Conservation (phyloP, 64 coral and sea anemone species). For the Stichodactyla helianthus region DNA sequence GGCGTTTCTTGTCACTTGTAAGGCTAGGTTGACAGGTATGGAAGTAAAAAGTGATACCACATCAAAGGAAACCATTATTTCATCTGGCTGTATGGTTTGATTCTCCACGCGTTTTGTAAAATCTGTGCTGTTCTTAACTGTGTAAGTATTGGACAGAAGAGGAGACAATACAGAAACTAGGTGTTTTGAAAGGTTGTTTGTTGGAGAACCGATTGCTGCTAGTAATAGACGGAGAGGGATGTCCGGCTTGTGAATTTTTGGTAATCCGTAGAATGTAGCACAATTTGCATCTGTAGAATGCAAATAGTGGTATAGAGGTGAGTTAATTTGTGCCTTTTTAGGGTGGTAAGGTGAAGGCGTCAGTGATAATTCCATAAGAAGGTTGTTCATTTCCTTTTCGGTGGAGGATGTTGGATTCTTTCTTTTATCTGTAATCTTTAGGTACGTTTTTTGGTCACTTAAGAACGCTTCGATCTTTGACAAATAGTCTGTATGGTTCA, state of each 20-base stretch:
- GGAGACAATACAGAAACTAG: too few species aligned
- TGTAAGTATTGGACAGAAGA: too few species aligned
- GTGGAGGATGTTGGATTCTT: conserved; percentile 22
- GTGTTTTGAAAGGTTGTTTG: too few species aligned
- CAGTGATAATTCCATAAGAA: neutral
- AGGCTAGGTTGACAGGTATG: too few species aligned
- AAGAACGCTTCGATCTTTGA: neutral
- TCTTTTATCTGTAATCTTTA: conserved; percentile 40
- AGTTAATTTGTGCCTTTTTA: neutral
- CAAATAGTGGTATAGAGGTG: neutral
- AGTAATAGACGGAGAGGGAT: neutral
- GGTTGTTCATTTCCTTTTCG: conserved; percentile 21
- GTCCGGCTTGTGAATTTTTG: neutral
- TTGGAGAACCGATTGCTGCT: neutral
- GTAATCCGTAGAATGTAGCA: neutral
- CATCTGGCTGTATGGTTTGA: too few species aligned
- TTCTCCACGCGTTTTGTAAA: too few species aligned
- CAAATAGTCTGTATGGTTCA: neutral
- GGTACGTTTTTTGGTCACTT: neutral
- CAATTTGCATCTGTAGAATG: neutral
- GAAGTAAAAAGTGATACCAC: too few species aligned
- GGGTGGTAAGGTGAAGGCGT: neutral
- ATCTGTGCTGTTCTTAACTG: too few species aligned
- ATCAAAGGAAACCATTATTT: too few species aligned
- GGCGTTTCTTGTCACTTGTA: too few species aligned